Evolutionary conservation across 2,888 invertebrate species (phyloP), one percentile per base, ranked within the genome.

Genomic region (Andrena trimmerana): DNA sequence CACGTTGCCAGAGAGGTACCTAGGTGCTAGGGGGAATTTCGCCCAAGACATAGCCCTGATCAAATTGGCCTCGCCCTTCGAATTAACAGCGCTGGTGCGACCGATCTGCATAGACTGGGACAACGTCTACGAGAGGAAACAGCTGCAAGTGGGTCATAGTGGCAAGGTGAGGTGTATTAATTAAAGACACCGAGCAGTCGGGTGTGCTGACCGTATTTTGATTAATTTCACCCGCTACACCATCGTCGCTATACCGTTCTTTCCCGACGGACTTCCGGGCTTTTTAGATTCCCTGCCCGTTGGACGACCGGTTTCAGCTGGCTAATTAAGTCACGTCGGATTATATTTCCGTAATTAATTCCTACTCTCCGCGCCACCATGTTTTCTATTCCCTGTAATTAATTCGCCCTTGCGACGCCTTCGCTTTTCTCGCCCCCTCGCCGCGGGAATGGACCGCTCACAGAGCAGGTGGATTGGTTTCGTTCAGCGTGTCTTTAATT

Each of bases 91-190:
- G 27, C 67, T 88, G 42, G 88, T 90, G 33, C 76, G 74, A 48
- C 88, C 89, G 13, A 81, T 89, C 31, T 91, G 89, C 78, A 57
- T 91, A 31, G 90, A 91, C 71, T 90, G 89, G 89, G 86, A 87
- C 67, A 89, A 89, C 74, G 74, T 66, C 16, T 68, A 84, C 72
- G 88, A 89, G 50, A 66, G 77, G 29, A 67, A 75, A 62, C 88
- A 86, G 63, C 78, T 85, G 66, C 85, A 80, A 69, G 48, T 57
- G 60, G 88, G 84, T 16, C 80, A 84, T 63, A 70, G 6, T 0
- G 90, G 90, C 20, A 89, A 87, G 80, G 89, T 90, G 79, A 81
- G 29, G 52, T 66, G 52, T 67, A 73, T 85, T 72, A 85, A 81
- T 83, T 69, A 62, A 76, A 66, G 33, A 70, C 42, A 33, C 24